Evolutionary conservation across 1,140 invertebrate genomes (phyloP), one percentile per base, ranked within the genome.

Genomic region (Drosophila persimilis): DNA sequence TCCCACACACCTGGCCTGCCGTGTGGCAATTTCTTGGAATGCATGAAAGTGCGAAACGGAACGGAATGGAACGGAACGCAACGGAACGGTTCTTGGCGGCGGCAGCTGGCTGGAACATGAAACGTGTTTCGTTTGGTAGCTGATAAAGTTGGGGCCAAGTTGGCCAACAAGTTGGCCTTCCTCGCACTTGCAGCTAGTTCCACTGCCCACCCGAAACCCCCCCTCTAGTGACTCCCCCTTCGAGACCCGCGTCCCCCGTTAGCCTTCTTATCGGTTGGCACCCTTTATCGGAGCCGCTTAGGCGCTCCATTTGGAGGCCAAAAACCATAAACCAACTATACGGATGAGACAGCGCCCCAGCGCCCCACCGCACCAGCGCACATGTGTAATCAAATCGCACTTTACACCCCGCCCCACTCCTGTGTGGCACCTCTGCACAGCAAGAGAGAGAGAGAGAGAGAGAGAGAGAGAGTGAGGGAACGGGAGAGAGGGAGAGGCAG

Each of bases 251-350:
- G 43, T 15, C 50, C 39, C 53, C 41, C 26, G 44, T 39, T 43
- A 48, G 17, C 8, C 62, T 24, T 15, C 65, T 69, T 69, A 69
- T 69, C 65, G 65, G 63, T 43, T 67, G 65, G 51, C 63, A 69
- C 65, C 65, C 69, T 69, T 69, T 69, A 69, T 69, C 65, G 52
- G 64, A 1, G 24, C 47, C 62, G 51, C 43, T 35, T 50, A 9
- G 46, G 17, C 43, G 46, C 31, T 52, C 31, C 62, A n/a, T 57
- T 69, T 67, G 63, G 51, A 69, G 65, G 65, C 51, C 51, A 56
- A 17, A 39, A 5, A 39, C 9, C 35, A 11, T 11, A 39, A 39
- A 5, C 45, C 31, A 44, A 41, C 50, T 39, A 35, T 15, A n/a
- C 29, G 51, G 51, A 53, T 53, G 50, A 53, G 29, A 52, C 50